These are phyloP conservation scores for Biston stratarius DNA, from an alignment of 2,888 invertebrate genomes.

Conservation along the genomic window DNA sequence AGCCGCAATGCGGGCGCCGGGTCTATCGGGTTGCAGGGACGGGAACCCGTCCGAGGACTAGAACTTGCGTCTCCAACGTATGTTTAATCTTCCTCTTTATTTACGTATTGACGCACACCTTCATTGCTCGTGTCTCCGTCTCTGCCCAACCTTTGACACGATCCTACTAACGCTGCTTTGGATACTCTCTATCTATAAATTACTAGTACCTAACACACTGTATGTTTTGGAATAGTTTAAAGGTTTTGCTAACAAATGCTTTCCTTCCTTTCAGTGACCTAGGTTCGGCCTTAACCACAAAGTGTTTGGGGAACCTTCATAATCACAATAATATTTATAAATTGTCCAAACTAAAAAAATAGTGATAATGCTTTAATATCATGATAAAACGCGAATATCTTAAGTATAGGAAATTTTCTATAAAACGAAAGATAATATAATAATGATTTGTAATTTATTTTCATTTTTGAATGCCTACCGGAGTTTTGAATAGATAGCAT, in stretches of 20 bases:
- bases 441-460: conserved; percentile 81
- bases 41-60: too few species aligned
- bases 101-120: too few species aligned
- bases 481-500: conserved; percentile 86
- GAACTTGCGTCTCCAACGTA: too few species aligned
- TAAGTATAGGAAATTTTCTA: conserved; percentile 85
- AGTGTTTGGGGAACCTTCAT: conserved; percentile 69
- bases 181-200: too few species aligned
- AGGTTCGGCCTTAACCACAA: conserved; percentile 56
- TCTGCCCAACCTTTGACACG: too few species aligned
- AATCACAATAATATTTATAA: conserved; percentile 76
- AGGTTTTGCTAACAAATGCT: conserved; percentile 14
- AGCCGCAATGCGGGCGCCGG: too few species aligned
- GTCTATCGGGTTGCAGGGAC: too few species aligned
- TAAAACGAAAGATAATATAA: conserved; percentile 75
- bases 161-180: too few species aligned
- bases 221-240: background rate
- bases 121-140: too few species aligned
- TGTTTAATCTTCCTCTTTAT: too few species aligned
- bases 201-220: too few species aligned
- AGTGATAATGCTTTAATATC: conserved; percentile 87
- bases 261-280: conserved; percentile 76
- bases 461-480: conserved; percentile 84
- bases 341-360: conserved; percentile 81
- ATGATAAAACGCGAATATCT: conserved; percentile 84